phyloP scores from a whole-genome alignment of 2,797 vertebrate genomes.

The Xenopus petersii region DNA sequence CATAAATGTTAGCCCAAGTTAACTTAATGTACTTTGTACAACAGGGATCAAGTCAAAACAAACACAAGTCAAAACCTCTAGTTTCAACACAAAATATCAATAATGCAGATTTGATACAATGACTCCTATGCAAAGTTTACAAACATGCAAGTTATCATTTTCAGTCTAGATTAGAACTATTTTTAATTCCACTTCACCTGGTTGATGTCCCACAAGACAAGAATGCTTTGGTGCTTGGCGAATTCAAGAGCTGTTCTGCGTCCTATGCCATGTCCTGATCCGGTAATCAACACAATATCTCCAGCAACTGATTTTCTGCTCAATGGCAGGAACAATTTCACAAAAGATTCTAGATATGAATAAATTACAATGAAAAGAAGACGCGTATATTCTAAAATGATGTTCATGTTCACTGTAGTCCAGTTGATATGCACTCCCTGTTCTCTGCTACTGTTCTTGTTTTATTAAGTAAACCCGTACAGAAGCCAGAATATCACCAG shows the following conservation, averaged over 20 bases:
- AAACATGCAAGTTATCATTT: neutral
- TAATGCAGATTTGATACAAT: too few relatives aligned
- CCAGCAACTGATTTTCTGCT: conserved; percentile 54
- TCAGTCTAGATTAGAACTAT: too few relatives aligned
- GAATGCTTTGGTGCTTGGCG: conserved; percentile 51
- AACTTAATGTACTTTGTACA: too few relatives aligned
- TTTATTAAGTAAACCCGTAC: too few relatives aligned
- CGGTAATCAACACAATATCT: conserved; percentile 55
- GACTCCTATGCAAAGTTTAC: neutral
- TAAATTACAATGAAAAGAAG: conserved; percentile 42
- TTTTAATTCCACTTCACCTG: conserved; percentile 47
- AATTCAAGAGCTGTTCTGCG: conserved; percentile 52
- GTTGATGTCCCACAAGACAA: conserved; percentile 60
- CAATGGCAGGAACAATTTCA: conserved; percentile 51
- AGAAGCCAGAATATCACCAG: too few relatives aligned
- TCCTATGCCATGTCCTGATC: conserved; percentile 54
- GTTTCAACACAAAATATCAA: too few relatives aligned
- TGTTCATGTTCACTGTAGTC: conserved; percentile 37
- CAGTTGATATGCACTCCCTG: too few relatives aligned
- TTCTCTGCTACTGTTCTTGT: too few relatives aligned
- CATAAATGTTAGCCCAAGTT: too few relatives aligned
- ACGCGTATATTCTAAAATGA: conserved; percentile 43
- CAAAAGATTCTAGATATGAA: conserved; percentile 50
- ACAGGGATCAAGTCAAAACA: too few relatives aligned
- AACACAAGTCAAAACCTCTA: too few relatives aligned